Evolutionary conservation across 1,140 invertebrate genomes (phyloP).

Genomic region (Heterodera schachtii): DNA sequence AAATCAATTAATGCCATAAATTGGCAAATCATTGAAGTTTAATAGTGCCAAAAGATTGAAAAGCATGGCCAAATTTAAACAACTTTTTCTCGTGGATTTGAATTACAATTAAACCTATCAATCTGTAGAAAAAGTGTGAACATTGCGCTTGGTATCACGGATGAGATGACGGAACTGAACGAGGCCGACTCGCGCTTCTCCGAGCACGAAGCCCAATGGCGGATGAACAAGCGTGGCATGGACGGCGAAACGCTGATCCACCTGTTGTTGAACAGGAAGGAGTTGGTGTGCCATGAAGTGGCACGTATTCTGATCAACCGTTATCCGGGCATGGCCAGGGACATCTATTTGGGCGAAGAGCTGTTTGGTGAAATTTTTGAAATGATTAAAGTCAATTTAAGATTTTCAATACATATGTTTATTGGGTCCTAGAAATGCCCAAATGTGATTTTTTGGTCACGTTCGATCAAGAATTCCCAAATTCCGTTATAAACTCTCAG

Average conservation of each 20-base stretch:
- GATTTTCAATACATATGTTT: too few relatives aligned
- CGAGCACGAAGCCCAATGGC: slow-evolving; percentile 87
- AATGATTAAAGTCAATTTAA: too few relatives aligned
- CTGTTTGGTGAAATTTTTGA: slow-evolving; percentile 77
- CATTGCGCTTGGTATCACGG: slow-evolving; percentile 57
- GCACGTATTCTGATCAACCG: slow-evolving; percentile 85
- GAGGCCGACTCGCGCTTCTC: slow-evolving; percentile 60
- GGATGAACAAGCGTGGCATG: slow-evolving; percentile 90
- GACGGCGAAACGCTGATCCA: slow-evolving; percentile 91
- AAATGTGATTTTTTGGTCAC: too few relatives aligned
- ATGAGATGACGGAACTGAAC: slow-evolving; percentile 53
- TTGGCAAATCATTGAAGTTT: too few relatives aligned
- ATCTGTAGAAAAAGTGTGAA: slow-evolving; percentile 34
- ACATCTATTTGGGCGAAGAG: slow-evolving; percentile 94
- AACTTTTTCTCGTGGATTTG: too few relatives aligned
- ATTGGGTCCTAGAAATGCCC: too few relatives aligned
- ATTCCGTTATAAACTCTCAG: too few relatives aligned
- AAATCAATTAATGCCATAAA: too few relatives aligned
- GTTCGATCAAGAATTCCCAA: too few relatives aligned
- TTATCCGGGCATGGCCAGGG: slow-evolving; percentile 85
- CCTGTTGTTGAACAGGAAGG: slow-evolving; percentile 90
- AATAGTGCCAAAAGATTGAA: too few relatives aligned
- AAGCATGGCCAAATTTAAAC: too few relatives aligned
- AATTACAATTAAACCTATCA: too few relatives aligned
- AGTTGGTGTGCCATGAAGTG: slow-evolving; percentile 79